Base-by-base conservation (phyloP, 2,888 invertebrate genomes). In the Tromatobia lineatoria region DNA sequence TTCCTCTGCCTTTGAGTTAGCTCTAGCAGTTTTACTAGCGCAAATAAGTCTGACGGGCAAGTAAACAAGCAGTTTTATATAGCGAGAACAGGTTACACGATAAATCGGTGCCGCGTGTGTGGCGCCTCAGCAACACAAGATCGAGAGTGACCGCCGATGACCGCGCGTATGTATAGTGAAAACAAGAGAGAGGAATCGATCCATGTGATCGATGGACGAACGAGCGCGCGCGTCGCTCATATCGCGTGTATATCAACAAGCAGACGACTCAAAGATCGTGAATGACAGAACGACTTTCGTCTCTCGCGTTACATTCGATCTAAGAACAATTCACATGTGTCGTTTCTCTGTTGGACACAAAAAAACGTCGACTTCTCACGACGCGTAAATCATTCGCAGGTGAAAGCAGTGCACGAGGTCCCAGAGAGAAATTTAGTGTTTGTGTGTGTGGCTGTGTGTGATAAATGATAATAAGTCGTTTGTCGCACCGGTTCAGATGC, bases 131-230 rank as follows among this genome's bases (percentile, higher is more conserved):
- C 83, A 73, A 71, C 73, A 71, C 67, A 61, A 66, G 77, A 83
- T 77, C 80, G 80, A 83, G 77, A 69, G 80, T 74, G 73, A 73
- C 38, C 76, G 76, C 64, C 64, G 52, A 71, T 66, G 70, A 83
- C 69, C 83, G 80, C 74, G 59, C 25, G 47, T 59, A 75, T 38
- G 47, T 59, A 75, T 38, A 10, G 7, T 70, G 75, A 79, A 79
- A 83, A 71, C 66, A 42, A 47, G 59, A 74, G 59, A 74, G 47
- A 23, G 52, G 15, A 3, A 38, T 57, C 71, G 57, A 23, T 23
- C 15, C 23, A 42, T 13, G 25, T 29, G 20, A 50, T 54, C 59
- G 20, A 34, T 20, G 15, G 10, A 10, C 47, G 59, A 2, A 4
- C 47, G 47, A 0, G n/a, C 15, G 25, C 20, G 47, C 20, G 10